Conservation (phyloP, 2,113 vertebrate genomes). For the Fregata magnificens region DNA sequence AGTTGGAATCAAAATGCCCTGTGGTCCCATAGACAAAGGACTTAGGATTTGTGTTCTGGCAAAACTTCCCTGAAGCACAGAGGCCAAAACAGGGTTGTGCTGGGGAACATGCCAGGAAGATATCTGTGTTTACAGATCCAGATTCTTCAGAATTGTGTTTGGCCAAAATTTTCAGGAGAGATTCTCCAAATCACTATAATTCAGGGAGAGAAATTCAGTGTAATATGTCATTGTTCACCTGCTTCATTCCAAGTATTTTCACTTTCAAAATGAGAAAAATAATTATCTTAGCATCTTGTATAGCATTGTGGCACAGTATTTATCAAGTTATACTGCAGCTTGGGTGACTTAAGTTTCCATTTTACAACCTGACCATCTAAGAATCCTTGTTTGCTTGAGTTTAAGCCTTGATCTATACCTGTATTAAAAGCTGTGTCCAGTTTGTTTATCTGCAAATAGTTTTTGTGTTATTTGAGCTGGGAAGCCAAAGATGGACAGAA, state of each 20-base stretch:
- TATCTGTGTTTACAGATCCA: not conserved
- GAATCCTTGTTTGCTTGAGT: not conserved
- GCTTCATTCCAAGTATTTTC: not conserved
- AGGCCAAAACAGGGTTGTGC: not conserved
- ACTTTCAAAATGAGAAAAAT: not conserved
- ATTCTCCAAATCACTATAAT: not conserved
- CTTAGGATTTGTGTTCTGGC: not conserved
- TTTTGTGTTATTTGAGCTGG: not conserved
- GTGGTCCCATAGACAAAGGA: not conserved
- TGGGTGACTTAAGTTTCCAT: not conserved
- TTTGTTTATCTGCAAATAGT: not conserved
- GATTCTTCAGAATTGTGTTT: not conserved
- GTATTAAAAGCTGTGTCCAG: not conserved
- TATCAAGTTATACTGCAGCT: not conserved
- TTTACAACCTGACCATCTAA: not conserved
- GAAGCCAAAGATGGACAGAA: not conserved
- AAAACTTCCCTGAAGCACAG: not conserved
- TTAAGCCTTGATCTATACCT: not conserved
- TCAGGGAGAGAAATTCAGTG: not conserved
- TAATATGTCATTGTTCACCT: not conserved
- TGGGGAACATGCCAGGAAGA: not conserved
- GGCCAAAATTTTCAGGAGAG: not conserved
- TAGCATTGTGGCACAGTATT: not conserved
- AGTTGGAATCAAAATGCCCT: not conserved
- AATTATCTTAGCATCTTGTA: not conserved